Evolutionary conservation across 2,113 vertebrate genomes (phyloP).

Genomic region (Hucho hucho): DNA sequence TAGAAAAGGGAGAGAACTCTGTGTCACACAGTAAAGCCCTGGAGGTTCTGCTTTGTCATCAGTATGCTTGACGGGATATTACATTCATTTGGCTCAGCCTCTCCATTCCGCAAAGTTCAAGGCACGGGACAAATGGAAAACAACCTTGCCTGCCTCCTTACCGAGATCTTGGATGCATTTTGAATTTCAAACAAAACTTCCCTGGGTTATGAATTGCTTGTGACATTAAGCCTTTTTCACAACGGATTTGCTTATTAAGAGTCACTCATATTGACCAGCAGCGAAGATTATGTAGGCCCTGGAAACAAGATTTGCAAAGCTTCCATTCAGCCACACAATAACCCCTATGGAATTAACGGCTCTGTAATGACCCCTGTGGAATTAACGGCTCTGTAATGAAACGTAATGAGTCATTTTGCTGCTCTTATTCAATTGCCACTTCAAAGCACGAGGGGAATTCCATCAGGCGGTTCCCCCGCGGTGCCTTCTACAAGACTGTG

Average conservation of each 20-base stretch:
- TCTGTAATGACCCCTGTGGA: background rate
- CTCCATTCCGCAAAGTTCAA: background rate
- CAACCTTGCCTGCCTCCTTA: background rate
- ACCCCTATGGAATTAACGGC: background rate
- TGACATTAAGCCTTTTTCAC: background rate
- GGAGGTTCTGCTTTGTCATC: background rate
- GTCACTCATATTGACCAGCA: background rate
- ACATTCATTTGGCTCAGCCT: background rate
- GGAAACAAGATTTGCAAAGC: background rate
- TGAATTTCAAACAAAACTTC: background rate
- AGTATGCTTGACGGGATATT: background rate
- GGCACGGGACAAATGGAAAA: too few species aligned
- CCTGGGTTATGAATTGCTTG: background rate
- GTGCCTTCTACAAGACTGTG: background rate
- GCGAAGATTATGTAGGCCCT: background rate
- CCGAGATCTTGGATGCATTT: background rate
- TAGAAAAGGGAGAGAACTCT: background rate
- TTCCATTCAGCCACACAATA: background rate
- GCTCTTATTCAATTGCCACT: background rate
- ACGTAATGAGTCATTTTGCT: background rate
- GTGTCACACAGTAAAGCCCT: background rate
- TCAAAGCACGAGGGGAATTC: background rate
- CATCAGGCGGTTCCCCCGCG: background rate
- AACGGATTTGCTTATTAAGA: background rate
- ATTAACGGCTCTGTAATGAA: background rate